These are phyloP conservation scores for Chiloscyllium punctatum DNA, from an alignment of 2,797 vertebrate genomes.

Conservation along the genomic window DNA sequence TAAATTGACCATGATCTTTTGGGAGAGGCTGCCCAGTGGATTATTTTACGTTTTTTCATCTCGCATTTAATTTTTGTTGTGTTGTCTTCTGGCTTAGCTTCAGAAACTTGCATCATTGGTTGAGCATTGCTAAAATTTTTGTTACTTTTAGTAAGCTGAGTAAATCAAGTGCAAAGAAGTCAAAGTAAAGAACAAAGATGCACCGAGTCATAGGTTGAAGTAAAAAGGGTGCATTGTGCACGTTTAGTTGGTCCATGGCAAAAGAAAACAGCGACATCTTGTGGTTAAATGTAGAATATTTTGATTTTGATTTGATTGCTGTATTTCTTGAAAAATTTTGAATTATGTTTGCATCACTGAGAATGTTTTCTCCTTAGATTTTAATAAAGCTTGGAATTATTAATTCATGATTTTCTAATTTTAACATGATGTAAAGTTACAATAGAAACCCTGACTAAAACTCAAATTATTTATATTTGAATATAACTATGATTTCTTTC, in stretches of 20 bases:
- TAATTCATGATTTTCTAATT: background rate
- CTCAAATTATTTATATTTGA: background rate
- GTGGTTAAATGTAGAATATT: background rate
- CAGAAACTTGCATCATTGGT: background rate
- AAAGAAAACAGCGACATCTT: constrained; percentile 27
- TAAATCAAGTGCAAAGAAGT: background rate
- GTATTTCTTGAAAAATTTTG: no score
- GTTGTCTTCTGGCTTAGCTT: background rate
- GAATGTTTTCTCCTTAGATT: background rate
- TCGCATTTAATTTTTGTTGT: background rate
- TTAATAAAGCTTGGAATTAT: background rate
- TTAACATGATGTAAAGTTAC: background rate
- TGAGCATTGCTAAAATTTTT: background rate
- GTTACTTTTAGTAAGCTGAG: background rate
- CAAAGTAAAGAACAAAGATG: background rate
- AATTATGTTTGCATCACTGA: background rate
- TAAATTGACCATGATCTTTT: background rate
- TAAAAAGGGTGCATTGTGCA: background rate
- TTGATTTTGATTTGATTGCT: background rate
- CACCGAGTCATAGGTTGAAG: background rate
- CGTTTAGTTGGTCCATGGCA: background rate
- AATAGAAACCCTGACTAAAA: background rate
- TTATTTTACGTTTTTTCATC: background rate
- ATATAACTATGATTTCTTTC: background rate
- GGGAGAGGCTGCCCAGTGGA: background rate